These are phyloP conservation scores for Neosalanx taihuensis DNA, from an alignment of 2,797 vertebrate species.

Conservation along the genomic window DNA sequence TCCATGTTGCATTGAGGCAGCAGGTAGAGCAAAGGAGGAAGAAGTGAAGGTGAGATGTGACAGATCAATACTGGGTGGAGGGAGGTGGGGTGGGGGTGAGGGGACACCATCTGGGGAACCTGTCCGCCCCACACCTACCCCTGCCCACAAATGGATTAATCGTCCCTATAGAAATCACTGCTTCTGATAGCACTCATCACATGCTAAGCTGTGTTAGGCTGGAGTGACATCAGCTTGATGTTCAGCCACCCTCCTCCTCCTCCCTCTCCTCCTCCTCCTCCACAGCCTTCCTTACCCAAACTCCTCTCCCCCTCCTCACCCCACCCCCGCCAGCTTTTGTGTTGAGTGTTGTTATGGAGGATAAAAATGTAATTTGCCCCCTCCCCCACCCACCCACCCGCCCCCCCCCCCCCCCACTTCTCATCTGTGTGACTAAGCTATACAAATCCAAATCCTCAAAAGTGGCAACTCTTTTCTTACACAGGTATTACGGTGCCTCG, in stretches of 20 bases:
- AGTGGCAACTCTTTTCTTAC: slow-evolving; percentile 91
- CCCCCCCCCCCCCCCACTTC: slow-evolving; percentile 44
- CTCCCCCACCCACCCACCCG: too few relatives aligned
- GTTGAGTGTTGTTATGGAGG: slow-evolving; percentile 91
- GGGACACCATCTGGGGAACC: slow-evolving; percentile 73
- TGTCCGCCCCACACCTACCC: slow-evolving; percentile 79
- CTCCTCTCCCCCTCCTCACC: slow-evolving; percentile 71
- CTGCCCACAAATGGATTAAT: slow-evolving; percentile 91
- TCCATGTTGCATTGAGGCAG: slow-evolving; percentile 49
- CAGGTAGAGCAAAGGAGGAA: slow-evolving; percentile 34
- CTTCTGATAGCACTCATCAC: slow-evolving; percentile 93
- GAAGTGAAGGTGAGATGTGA: slow-evolving; percentile 82
- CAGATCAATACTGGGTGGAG: slow-evolving; percentile 79
- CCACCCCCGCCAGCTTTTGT: slow-evolving; percentile 83
- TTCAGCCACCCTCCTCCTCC: slow-evolving; percentile 78
- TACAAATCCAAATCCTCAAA: slow-evolving; percentile 95
- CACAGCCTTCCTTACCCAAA: slow-evolving; percentile 31
- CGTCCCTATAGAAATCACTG: slow-evolving; percentile 92
- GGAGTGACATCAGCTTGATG: slow-evolving; percentile 93
- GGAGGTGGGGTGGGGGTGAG: too few relatives aligned
- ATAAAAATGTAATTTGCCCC: slow-evolving; percentile 98
- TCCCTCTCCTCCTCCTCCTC: slow-evolving; percentile 70
- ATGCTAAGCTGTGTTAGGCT: slow-evolving; percentile 93
- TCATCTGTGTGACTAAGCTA: slow-evolving; percentile 95
- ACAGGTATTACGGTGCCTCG: slow-evolving; percentile 91